Evolutionary conservation across 2,113 vertebrate species (phyloP).

Genomic region (Steatornis caripensis): DNA sequence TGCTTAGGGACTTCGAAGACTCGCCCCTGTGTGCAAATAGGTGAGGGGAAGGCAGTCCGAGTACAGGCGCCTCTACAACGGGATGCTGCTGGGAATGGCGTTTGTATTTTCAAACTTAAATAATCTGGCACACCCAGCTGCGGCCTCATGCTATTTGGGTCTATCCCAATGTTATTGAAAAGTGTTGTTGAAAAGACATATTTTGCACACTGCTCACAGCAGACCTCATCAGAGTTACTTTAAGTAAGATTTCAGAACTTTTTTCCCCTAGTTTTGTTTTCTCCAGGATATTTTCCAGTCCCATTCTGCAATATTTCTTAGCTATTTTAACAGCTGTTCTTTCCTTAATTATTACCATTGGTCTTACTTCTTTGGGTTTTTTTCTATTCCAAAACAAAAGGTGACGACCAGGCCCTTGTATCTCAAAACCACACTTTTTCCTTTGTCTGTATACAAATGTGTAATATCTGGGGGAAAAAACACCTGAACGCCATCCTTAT

Average conservation of each 20-base stretch:
- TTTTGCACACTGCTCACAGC: background rate
- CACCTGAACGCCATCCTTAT: background rate
- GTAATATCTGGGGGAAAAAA: background rate
- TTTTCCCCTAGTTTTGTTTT: background rate
- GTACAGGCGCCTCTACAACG: background rate
- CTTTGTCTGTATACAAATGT: background rate
- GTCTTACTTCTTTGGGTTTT: background rate
- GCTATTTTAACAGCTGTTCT: background rate
- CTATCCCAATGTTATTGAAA: conserved; percentile 25
- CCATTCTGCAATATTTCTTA: background rate
- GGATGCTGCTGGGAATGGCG: background rate
- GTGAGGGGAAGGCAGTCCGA: background rate
- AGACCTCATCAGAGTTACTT: background rate
- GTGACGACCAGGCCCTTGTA: background rate
- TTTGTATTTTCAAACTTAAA: background rate
- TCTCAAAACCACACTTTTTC: background rate
- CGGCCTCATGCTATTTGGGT: background rate
- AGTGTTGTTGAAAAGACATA: background rate
- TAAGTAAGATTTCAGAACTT: background rate
- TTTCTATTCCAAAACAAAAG: background rate
- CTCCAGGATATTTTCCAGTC: background rate
- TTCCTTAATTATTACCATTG: background rate
- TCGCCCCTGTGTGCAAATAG: background rate
- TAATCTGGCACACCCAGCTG: background rate
- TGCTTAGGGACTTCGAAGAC: background rate